Evolutionary conservation across 1,140 invertebrate species (phyloP), one percentile per base, ranked within the genome.

Genomic region (Argopecten irradians): DNA sequence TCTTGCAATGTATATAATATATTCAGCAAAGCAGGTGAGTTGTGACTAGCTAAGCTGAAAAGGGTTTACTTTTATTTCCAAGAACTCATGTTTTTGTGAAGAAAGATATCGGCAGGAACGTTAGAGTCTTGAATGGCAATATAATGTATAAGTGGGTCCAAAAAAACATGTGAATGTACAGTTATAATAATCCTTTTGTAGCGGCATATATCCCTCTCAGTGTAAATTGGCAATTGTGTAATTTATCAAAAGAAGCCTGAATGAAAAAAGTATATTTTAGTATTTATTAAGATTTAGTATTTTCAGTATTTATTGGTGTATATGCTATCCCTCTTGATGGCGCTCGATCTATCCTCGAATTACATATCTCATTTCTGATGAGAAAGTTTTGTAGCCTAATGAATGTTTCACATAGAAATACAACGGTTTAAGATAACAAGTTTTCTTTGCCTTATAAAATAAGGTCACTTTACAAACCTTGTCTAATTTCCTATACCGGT

Each of bases 211-310:
- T 71, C n/a, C 22, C 22, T 71, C 28, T 28, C 8, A 71, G 16
- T 71, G 22, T 71, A 71, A 71, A 71, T 71, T 28, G 8, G 55
- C 1, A 71, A 71, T 71, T 3, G 22, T n/a, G 55, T 71, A 71
- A 71, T 5, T 28, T 71, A 28, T 16, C 8, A 71, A 71, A 71
- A 28, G n/a, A 19, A 16, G 9, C 55, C n/a, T 16, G 16, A 71
- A 16, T 16, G 55, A 5, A 71, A 71, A 46, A 71, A 71, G 11
- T 28, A 71, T 71, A 71, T 71, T 71, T 71, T 71, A 71, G 55
- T 71, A 71, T 71, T 71, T 71, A 71, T 71, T 71, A 71, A 71
- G 55, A 71, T 71, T 39, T 71, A 71, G 55, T 71, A 46, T 46
- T 46, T 46, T 46, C 43, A 46, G 43, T 46, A 71, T 71, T 71